phyloP scores from a whole-genome alignment of 2,113 vertebrate genomes.

The Pagrus major region DNA sequence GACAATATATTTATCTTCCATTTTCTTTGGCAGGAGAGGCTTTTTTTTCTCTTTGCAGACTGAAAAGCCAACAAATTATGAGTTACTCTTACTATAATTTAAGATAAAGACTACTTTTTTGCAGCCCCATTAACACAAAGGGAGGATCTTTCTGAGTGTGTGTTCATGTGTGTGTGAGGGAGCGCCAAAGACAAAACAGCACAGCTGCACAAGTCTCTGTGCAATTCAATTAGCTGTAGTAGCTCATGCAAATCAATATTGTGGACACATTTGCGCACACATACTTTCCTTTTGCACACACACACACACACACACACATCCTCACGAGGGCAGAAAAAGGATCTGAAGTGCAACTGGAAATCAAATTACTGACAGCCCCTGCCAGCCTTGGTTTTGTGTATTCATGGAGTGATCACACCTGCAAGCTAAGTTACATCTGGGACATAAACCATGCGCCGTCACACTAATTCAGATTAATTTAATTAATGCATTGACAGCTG shows the following conservation, averaged over 20 bases:
- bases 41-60: neutral
- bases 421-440: constrained; percentile 6
- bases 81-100: neutral
- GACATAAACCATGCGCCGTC: constrained; percentile 20
- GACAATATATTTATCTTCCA: neutral
- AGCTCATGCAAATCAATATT: constrained; percentile 58
- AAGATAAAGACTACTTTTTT: neutral
- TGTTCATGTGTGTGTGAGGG: constrained; percentile 1
- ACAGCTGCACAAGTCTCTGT: constrained; percentile 25
- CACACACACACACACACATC: neutral
- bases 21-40: constrained; percentile 1
- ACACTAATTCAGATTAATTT: constrained; percentile 42
- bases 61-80: constrained; percentile 11
- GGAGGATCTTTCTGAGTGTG: neutral
- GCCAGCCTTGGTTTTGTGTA: neutral
- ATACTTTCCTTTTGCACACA: neutral
- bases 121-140: neutral
- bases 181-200: constrained; percentile 2
- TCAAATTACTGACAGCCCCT: constrained; percentile 43
- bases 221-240: constrained; percentile 56
- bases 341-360: constrained; percentile 24
- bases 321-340: neutral
- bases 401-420: neutral
- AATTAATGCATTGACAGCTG: constrained; percentile 26
- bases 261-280: constrained; percentile 13